Percentiles rank a stretch among this genome's conserved stretches.
phyloP scores from a whole-genome alignment of 2,797 vertebrate genomes.

The Chaetodon trifasciatus region DNA sequence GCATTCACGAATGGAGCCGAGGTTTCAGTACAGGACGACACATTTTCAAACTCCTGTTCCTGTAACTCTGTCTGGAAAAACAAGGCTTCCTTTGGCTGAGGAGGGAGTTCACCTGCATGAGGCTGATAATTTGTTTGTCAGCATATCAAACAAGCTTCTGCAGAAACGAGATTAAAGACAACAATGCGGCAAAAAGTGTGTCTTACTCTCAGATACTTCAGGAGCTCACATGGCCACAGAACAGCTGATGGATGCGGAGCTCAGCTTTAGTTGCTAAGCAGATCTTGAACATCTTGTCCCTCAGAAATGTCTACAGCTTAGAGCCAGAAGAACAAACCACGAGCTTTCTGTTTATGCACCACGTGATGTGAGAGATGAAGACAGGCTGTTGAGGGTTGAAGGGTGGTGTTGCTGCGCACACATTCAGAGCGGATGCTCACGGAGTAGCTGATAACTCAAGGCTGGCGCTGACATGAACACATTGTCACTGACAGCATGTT shows the following conservation, averaged over 20 bases:
- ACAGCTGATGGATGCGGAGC: not conserved
- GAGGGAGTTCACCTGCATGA: too few relatives aligned
- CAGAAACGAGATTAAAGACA: not conserved
- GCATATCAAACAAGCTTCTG: too few relatives aligned
- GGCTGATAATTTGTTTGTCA: too few relatives aligned
- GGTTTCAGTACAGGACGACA: too few relatives aligned
- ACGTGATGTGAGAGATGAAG: not conserved
- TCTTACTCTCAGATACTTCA: not conserved
- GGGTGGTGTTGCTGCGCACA: not conserved
- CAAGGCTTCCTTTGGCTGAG: too few relatives aligned
- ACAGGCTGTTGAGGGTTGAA: not conserved
- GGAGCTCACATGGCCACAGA: not conserved
- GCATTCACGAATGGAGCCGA: too few relatives aligned
- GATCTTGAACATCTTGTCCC: not conserved
- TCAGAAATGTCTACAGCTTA: too few relatives aligned
- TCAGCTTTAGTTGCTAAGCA: not conserved
- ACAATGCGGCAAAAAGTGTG: not conserved
- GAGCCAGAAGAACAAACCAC: not conserved
- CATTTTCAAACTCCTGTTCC: too few relatives aligned
- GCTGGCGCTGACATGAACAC: not conserved
- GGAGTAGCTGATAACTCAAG: not conserved
- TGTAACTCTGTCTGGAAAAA: too few relatives aligned
- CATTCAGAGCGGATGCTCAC: too few relatives aligned
- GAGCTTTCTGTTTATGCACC: not conserved
- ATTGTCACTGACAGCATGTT: not conserved